Evolutionary conservation across 2,797 vertebrate species (phyloP).

Genomic region (Pipistrellus nathusii): DNA sequence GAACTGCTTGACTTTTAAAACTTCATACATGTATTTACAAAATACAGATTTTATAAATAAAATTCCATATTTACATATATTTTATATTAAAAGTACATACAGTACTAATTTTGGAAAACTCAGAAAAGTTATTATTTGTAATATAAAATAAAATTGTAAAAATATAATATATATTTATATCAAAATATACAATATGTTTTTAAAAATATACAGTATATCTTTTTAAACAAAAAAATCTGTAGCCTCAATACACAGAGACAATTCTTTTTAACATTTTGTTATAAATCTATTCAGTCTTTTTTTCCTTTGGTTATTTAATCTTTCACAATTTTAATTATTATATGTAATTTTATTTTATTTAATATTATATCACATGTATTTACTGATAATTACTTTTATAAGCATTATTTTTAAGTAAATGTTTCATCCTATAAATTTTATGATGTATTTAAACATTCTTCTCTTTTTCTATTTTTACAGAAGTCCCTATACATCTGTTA

Average conservation of each 20-base stretch:
- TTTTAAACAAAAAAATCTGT: neutral
- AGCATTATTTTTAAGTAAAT: neutral
- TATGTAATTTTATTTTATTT: neutral
- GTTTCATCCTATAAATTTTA: neutral
- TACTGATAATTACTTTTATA: neutral
- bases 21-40: neutral
- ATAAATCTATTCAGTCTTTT: neutral
- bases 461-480: neutral
- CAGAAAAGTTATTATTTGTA: neutral
- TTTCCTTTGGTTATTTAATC: neutral
- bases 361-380: neutral
- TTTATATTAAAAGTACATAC: neutral
- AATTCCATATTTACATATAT: neutral
- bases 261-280: conserved; percentile 37
- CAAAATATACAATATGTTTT: neutral
- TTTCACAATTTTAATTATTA: neutral
- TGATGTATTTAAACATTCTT: neutral
- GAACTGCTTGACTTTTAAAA: neutral
- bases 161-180: neutral
- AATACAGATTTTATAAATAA: neutral
- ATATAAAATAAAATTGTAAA: neutral
- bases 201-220: neutral
- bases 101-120: conserved; percentile 36
- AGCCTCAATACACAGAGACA: neutral
- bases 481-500: neutral